A percentile compares a stretch with the other conserved stretches of the same genome.
These are phyloP conservation scores for Ptilorrhoa leucosticta DNA, from an alignment of 2,113 vertebrate genomes.

Conservation along the genomic window DNA sequence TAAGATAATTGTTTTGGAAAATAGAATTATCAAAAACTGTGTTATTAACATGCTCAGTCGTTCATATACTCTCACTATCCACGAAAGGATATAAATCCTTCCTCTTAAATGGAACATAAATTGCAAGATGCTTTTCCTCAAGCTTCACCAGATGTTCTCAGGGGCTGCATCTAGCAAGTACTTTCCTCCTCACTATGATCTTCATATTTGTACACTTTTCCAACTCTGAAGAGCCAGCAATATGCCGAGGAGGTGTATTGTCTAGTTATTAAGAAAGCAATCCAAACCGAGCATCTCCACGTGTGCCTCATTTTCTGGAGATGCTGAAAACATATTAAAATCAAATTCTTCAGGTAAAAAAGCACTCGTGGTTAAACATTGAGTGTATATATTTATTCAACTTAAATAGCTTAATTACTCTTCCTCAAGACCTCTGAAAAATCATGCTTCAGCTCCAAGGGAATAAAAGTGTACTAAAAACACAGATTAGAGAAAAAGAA, in stretches of 20 bases:
- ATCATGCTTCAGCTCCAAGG: not conserved
- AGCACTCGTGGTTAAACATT: not conserved
- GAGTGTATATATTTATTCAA: not conserved
- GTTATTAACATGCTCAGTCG: not conserved
- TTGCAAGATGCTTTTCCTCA: not conserved
- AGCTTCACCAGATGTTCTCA: not conserved
- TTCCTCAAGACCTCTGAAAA: not conserved
- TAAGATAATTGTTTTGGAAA: not conserved
- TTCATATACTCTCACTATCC: not conserved
- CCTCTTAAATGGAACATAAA: not conserved
- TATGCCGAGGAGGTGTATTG: fast-evolving
- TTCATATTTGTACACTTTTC: not conserved
- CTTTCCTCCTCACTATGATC: not conserved
- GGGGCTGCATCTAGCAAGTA: not conserved
- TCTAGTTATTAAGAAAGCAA: not conserved
- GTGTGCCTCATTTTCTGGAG: not conserved
- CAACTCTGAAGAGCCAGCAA: not conserved
- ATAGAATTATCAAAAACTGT: not conserved
- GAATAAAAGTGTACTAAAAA: not conserved
- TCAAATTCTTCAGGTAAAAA: not conserved
- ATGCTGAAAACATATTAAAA: not conserved
- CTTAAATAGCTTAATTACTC: not conserved
- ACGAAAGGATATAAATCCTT: not conserved
- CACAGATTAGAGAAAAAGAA: not conserved
- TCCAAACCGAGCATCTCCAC: not conserved